Conservation (phyloP, 2,797 vertebrate genomes). For the Sebastes elongatus region DNA sequence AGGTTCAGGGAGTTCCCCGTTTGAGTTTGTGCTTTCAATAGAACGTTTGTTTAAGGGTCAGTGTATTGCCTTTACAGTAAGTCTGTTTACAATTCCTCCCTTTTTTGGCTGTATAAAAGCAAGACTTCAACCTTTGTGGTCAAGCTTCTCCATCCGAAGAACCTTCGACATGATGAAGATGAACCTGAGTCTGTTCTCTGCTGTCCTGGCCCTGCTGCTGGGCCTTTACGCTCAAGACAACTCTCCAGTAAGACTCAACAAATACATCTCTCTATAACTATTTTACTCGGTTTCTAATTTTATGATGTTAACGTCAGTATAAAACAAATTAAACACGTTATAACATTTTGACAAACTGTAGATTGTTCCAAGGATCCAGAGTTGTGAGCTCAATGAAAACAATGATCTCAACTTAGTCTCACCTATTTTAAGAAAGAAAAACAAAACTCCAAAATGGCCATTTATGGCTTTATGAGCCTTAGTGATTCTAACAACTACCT, state of each 20-base stretch:
- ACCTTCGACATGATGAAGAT: not conserved
- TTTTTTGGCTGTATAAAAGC: conserved; percentile 10
- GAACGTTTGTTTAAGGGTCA: not conserved
- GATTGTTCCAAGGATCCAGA: not conserved
- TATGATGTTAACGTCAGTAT: not conserved
- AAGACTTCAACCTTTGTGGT: not conserved
- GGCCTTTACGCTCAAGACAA: conserved; percentile 10
- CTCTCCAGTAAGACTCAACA: not conserved
- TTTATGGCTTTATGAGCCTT: not conserved
- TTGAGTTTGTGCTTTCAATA: not conserved
- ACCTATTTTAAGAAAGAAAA: not conserved
- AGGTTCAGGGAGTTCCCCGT: not conserved
- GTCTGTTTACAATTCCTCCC: conserved; percentile 11
- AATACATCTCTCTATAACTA: not conserved
- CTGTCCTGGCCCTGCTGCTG: conserved; percentile 4
- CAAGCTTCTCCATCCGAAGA: not conserved
- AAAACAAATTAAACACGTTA: not conserved
- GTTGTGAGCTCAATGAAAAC: not conserved
- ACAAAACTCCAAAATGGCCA: not conserved
- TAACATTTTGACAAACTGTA: not conserved
- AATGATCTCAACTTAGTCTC: not conserved
- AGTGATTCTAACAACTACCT: not conserved
- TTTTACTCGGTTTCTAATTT: not conserved
- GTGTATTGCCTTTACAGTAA: not conserved
- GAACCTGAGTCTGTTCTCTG: not conserved